Conservation (phyloP, 2,113 vertebrate genomes). For the Gymnarchus niloticus region DNA sequence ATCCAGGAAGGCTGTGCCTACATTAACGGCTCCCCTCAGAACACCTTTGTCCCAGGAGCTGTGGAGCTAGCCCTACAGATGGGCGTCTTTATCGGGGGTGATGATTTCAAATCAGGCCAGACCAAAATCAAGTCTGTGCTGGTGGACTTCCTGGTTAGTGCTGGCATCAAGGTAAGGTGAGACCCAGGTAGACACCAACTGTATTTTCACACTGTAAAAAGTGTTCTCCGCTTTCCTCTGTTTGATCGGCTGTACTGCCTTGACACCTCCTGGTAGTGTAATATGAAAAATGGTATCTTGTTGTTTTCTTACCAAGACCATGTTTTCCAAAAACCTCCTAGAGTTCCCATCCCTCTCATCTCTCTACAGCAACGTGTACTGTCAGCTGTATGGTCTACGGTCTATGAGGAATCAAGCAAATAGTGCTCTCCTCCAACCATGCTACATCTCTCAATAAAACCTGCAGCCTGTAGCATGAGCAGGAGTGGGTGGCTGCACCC, state of each 20-base stretch:
- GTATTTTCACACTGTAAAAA: neutral
- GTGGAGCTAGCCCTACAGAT: constrained; percentile 72
- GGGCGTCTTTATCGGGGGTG: constrained; percentile 82
- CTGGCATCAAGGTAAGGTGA: constrained; percentile 81
- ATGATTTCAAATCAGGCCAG: constrained; percentile 93
- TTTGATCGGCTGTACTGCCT: too few species aligned
- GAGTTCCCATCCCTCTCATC: neutral
- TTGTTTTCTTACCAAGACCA: neutral
- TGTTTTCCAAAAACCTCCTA: neutral
- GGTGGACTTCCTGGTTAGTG: constrained; percentile 85
- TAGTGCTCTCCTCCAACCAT: neutral
- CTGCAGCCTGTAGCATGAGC: neutral
- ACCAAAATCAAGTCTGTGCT: constrained; percentile 94
- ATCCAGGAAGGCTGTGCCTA: constrained; percentile 88
- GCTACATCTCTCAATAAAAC: neutral
- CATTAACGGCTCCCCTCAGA: constrained; percentile 92
- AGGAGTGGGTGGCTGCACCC: neutral
- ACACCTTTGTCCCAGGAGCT: constrained; percentile 84
- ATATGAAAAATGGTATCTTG: too few species aligned
- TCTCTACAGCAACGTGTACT: neutral
- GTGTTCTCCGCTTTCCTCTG: neutral
- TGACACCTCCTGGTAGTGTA: too few species aligned
- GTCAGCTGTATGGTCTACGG: neutral
- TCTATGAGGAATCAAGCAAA: neutral
- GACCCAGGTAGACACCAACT: neutral